Evolutionary conservation across 2,797 vertebrate genomes (phyloP), one percentile per base, ranked within the genome.

Genomic region (Sphenodon punctatus): DNA sequence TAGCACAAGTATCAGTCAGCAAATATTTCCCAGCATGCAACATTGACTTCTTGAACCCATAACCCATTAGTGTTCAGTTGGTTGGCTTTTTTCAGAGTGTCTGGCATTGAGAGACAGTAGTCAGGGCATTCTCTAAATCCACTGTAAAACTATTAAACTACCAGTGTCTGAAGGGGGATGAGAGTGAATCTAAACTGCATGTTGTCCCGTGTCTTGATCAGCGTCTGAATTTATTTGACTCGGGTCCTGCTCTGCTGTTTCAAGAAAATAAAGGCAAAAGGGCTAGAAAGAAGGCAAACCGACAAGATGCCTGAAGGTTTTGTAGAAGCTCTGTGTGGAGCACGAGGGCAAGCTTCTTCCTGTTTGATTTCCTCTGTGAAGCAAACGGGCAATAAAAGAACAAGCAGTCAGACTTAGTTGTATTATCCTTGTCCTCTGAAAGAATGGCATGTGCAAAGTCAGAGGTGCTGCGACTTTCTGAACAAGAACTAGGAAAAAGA

Each of bases 201-300:
- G 34, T 87, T 64, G 78, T 74, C 80, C 43, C 90, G 87, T 82
- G 69, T 87, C 81, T 63, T 86, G 70, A 75, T 82, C 49, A 65
- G 60, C 38, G 36, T 64, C 80, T 80, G 71, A 46, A 32, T 48
- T 65, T 9, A 27, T 79, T 73, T 87, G 74, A 63, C 46, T 71
- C 15, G 56, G 41, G 34, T 8, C 45, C 38, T 89, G 27, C 55
- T 78, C 66, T 64, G 63, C 49, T 73, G 75, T 82, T 84, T 41
- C 70, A 83, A 71, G 60, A 82, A 83, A 67, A 16, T 38, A 68
- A 78, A 78, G 88, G 80, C 51, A 74, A 41, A 48, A 49, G 32
- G 30, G 59, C 89, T 84, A 55, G 38, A 78, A 80, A 78, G 89
- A 71, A 71, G 6, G 22, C 27, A 23, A 84, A 75, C 61, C 56